A percentile compares a stretch with the other conserved stretches of the same genome.
Evolutionary conservation across 1,140 invertebrate genomes (phyloP).

Genomic region (Aphaenogaster rudis): DNA sequence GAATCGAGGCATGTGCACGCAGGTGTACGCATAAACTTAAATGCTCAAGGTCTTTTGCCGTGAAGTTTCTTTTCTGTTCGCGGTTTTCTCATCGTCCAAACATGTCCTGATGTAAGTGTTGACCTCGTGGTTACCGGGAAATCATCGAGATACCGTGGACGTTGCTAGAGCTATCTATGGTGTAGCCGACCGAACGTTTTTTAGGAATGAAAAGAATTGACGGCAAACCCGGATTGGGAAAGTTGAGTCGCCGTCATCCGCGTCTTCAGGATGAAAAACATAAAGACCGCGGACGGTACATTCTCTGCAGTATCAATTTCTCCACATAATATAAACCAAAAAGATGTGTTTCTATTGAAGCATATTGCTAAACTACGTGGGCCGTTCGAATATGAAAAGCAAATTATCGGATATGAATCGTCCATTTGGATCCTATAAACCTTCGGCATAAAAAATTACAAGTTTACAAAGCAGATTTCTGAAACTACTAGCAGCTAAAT

Average conservation of each 20-base stretch:
- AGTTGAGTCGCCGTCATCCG: slow-evolving; percentile 67
- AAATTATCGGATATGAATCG: background rate
- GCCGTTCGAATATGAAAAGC: background rate
- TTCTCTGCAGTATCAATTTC: background rate
- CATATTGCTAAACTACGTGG: background rate
- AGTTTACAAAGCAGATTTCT: background rate
- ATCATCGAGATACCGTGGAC: slow-evolving; percentile 67
- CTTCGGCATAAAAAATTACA: background rate
- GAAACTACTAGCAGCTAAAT: background rate
- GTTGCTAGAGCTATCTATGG: slow-evolving; percentile 73
- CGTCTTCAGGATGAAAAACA: slow-evolving; percentile 46
- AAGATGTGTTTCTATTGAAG: background rate
- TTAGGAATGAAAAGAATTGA: slow-evolving; percentile 72
- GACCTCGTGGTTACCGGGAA: slow-evolving; percentile 75
- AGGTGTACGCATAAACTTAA: slow-evolving; percentile 73
- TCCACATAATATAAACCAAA: background rate
- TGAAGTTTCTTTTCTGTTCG: slow-evolving; percentile 71
- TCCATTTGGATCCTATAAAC: background rate
- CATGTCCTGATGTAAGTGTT: slow-evolving; percentile 77
- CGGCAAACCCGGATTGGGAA: slow-evolving; percentile 69
- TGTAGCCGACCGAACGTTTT: slow-evolving; percentile 60
- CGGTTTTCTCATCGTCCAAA: slow-evolving; percentile 76
- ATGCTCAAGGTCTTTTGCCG: slow-evolving; percentile 67
- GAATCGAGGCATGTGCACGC: slow-evolving; percentile 65
- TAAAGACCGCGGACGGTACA: slow-evolving; percentile 20